A percentile compares a stretch with the other conserved stretches of the same genome.
phyloP scores from a whole-genome alignment of 2,888 invertebrate genomes.

The Phaonia tiefii region DNA sequence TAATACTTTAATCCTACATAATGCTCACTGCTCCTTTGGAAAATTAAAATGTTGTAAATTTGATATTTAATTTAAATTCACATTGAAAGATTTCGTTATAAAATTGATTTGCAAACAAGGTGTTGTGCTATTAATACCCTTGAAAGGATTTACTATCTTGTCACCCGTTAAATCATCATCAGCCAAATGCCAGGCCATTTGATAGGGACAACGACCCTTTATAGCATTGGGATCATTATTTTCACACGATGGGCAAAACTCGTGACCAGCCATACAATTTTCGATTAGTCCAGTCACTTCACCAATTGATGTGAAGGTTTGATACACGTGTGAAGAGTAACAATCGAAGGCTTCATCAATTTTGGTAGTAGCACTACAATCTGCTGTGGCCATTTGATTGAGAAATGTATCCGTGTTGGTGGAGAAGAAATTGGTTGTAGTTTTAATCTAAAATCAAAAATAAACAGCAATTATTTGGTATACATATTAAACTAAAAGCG shows the following conservation, averaged over 20 bases:
- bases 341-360: conserved; percentile 66
- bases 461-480: not conserved
- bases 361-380: conserved; percentile 58
- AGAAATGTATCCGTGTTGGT: conserved; percentile 61
- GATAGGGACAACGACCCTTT: conserved; percentile 65
- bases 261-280: conserved; percentile 65
- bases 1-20: too few species aligned
- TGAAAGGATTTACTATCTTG: conserved; percentile 66
- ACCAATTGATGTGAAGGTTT: conserved; percentile 55
- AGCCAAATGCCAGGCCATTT: conserved; percentile 63
- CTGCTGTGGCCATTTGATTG: conserved; percentile 59
- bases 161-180: conserved; percentile 58
- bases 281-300: conserved; percentile 63
- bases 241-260: conserved; percentile 59
- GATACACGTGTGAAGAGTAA: conserved; percentile 49
- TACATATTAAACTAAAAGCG: too few species aligned
- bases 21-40: too few species aligned
- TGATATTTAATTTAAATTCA: conserved; percentile 20
- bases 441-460: conserved; percentile 50
- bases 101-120: conserved; percentile 68
- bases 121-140: conserved; percentile 60
- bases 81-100: conserved; percentile 47
- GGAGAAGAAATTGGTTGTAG: conserved; percentile 45
- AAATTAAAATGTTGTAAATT: too few species aligned
- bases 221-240: conserved; percentile 13